These are phyloP conservation scores for Silurus meridionalis DNA, from an alignment of 2,113 vertebrate species.

Conservation along the genomic window DNA sequence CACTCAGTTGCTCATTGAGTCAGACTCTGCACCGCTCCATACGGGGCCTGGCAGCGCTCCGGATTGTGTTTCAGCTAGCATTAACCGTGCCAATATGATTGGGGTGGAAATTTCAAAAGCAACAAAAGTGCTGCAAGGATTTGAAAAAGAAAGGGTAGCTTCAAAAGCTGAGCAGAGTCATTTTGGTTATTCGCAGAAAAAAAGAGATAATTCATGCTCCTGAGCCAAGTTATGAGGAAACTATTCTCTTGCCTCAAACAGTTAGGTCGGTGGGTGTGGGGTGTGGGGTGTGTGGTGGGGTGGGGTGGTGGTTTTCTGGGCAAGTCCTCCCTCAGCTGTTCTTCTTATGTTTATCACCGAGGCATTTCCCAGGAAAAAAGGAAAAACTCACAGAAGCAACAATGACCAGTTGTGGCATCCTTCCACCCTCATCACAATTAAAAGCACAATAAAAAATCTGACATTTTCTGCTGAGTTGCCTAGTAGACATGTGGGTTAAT, in stretches of 20 bases:
- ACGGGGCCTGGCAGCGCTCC: slow-evolving; percentile 36
- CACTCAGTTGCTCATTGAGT: slow-evolving; percentile 47
- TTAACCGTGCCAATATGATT: slow-evolving; percentile 62
- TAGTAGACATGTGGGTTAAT: neutral
- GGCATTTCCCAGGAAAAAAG: slow-evolving; percentile 71
- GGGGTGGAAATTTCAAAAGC: slow-evolving; percentile 69
- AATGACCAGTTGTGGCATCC: slow-evolving; percentile 58
- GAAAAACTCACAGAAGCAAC: slow-evolving; percentile 59
- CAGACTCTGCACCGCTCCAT: slow-evolving; percentile 25
- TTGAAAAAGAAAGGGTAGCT: slow-evolving; percentile 44
- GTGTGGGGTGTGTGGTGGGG: neutral
- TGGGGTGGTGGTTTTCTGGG: slow-evolving; percentile 61
- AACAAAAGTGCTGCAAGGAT: slow-evolving; percentile 52
- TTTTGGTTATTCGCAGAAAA: slow-evolving; percentile 74
- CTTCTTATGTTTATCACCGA: slow-evolving; percentile 75
- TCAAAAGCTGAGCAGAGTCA: slow-evolving; percentile 71
- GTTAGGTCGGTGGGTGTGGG: slow-evolving; percentile 49
- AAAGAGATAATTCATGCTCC: slow-evolving; percentile 77
- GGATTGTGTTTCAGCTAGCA: slow-evolving; percentile 64
- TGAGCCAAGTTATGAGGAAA: slow-evolving; percentile 78
- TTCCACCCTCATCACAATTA: slow-evolving; percentile 63
- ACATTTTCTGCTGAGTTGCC: too few relatives aligned
- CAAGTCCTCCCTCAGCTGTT: slow-evolving; percentile 77
- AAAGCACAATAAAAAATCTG: slow-evolving; percentile 61
- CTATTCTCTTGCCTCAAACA: slow-evolving; percentile 74